Evolutionary conservation across 1,140 invertebrate genomes (phyloP).

Genomic region (Pectinophora gossypiella): DNA sequence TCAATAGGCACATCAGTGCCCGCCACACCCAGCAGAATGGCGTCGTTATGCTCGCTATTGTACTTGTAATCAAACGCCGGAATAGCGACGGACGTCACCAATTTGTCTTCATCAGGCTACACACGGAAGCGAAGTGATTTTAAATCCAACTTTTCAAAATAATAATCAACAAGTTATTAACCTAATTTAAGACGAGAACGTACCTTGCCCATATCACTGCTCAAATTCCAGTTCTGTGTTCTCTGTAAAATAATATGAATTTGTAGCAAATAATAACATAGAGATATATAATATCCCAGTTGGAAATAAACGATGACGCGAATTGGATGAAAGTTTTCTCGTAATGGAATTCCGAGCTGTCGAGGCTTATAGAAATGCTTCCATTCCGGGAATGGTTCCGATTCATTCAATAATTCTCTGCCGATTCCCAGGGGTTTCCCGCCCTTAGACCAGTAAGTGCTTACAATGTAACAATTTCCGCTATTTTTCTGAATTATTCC

Average conservation of each 20-base stretch:
- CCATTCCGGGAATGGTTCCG: neutral
- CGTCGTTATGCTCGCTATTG: conserved; percentile 77
- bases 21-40: conserved; percentile 91
- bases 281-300: neutral
- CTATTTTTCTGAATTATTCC: too few relatives aligned
- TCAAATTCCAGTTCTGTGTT: conserved; percentile 47
- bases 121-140: conserved; percentile 1
- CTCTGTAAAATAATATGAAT: conserved; percentile 37
- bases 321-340: neutral
- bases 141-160: neutral
- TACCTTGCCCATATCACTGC: conserved; percentile 47
- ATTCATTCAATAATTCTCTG: neutral
- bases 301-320: neutral
- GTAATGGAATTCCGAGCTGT: neutral
- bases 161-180: too few relatives aligned
- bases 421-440: neutral
- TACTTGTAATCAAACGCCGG: conserved; percentile 88
- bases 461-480: too few relatives aligned
- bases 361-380: neutral
- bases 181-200: neutral
- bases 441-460: too few relatives aligned
- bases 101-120: conserved; percentile 74
- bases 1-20: conserved; percentile 95
- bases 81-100: conserved; percentile 90
- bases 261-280: too few relatives aligned